These are phyloP conservation scores for Harpagoxenus sublaevis DNA, from an alignment of 2,888 invertebrate genomes.

Conservation along the genomic window DNA sequence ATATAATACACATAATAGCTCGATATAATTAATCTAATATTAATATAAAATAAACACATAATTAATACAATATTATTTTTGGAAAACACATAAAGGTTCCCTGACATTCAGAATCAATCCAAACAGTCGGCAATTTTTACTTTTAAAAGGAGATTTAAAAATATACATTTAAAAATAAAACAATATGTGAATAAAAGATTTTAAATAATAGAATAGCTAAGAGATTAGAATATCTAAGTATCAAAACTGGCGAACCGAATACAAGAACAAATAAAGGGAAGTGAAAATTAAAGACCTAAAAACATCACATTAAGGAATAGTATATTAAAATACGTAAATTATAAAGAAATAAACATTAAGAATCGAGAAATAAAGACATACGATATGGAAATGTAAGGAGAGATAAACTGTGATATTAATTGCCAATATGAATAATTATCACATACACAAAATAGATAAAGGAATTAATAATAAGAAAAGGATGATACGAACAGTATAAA, in stretches of 20 bases:
- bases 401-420: not conserved
- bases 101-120: not conserved
- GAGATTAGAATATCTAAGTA: not conserved
- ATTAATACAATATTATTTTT: not conserved
- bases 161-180: constrained; percentile 6
- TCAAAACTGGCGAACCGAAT: not conserved
- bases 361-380: not conserved
- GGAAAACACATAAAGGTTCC: not conserved
- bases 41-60: not conserved
- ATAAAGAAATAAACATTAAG: not conserved
- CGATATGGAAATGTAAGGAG: not conserved
- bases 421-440: not conserved
- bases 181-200: not conserved
- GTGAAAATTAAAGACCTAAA: not conserved
- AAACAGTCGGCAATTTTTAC: not conserved
- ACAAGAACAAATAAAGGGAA: not conserved
- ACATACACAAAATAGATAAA: not conserved
- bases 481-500: not conserved
- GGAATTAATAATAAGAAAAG: not conserved
- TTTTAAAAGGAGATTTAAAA: not conserved
- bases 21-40: not conserved
- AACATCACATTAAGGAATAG: not conserved
- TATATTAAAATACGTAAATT: not conserved
- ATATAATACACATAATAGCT: not conserved
- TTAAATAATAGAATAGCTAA: not conserved